Percentiles rank a stretch among this genome's conserved stretches.
phyloP scores from a whole-genome alignment of 2,113 vertebrate genomes.

The Corynorhinus townsendii region DNA sequence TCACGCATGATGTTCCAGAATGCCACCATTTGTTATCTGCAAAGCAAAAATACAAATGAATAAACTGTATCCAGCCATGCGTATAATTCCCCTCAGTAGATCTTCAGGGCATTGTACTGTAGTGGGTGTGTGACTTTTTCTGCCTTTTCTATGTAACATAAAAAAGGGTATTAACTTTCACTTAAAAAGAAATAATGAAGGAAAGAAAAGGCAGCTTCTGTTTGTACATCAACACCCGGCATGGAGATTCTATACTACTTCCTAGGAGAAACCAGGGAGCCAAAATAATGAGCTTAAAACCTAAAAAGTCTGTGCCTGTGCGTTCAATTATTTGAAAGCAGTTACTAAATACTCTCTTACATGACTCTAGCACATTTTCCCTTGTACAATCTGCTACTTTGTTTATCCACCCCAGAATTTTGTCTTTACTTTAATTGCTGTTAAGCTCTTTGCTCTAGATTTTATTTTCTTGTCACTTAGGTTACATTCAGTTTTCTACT shows the following conservation, averaged over 20 bases:
- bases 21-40: neutral
- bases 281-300: slow-evolving; percentile 63
- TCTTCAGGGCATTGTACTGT: neutral
- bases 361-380: neutral
- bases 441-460: slow-evolving; percentile 22
- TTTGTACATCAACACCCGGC: slow-evolving; percentile 72
- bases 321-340: slow-evolving; percentile 53
- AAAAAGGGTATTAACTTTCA: slow-evolving; percentile 60
- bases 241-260: neutral
- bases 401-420: neutral
- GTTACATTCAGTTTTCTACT: slow-evolving; percentile 53
- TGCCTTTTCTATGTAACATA: slow-evolving; percentile 47
- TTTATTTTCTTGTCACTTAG: slow-evolving; percentile 32
- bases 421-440: slow-evolving; percentile 50
- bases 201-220: slow-evolving; percentile 58
- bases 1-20: slow-evolving; percentile 13
- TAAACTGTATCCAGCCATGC: slow-evolving; percentile 26
- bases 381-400: slow-evolving; percentile 4
- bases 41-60: slow-evolving; percentile 34
- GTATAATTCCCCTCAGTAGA: neutral
- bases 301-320: neutral
- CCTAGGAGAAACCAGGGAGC: slow-evolving; percentile 70
- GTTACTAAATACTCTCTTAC: slow-evolving; percentile 32
- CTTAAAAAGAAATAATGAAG: slow-evolving; percentile 49
- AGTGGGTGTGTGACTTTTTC: slow-evolving; percentile 39